Conservation (phyloP, 2,113 vertebrate species). For the Vidua chalybeata region DNA sequence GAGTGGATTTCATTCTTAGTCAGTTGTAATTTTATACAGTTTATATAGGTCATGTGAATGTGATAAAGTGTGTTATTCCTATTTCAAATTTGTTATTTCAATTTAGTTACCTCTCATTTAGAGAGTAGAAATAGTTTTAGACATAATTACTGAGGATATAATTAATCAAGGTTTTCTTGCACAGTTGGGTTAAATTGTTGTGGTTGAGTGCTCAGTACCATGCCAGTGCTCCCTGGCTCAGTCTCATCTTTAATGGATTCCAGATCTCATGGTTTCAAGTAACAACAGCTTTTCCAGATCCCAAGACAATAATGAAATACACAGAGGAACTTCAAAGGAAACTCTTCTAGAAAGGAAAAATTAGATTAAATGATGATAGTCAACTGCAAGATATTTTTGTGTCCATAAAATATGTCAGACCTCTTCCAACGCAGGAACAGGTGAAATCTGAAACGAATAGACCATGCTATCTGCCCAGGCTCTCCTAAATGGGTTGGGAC, state of each 20-base stretch:
- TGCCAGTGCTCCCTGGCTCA: neutral
- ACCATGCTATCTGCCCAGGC: neutral
- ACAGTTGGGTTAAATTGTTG: slow-evolving; percentile 12
- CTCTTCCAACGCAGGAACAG: slow-evolving; percentile 41
- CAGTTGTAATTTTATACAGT: neutral
- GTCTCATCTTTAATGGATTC: slow-evolving; percentile 60
- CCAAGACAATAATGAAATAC: slow-evolving; percentile 59
- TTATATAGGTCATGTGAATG: neutral
- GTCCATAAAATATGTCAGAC: slow-evolving; percentile 10
- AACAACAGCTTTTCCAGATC: slow-evolving; percentile 62
- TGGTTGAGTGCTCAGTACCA: slow-evolving; percentile 20
- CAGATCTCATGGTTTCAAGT: slow-evolving; percentile 66
- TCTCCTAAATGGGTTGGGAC: neutral
- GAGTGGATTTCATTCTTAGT: slow-evolving; percentile 22
- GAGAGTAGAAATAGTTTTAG: neutral
- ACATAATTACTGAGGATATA: neutral
- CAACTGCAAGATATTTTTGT: slow-evolving; percentile 46
- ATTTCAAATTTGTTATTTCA: neutral
- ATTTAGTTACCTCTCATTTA: neutral
- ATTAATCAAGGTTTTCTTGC: slow-evolving; percentile 15
- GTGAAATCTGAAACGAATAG: slow-evolving; percentile 54
- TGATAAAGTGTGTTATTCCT: neutral
- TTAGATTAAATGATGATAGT: slow-evolving; percentile 42
- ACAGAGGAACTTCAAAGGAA: slow-evolving; percentile 68
- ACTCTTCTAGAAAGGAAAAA: slow-evolving; percentile 34